These are phyloP conservation scores for Berghia stephanieae DNA, from an alignment of 1,140 invertebrate genomes.

Conservation along the genomic window DNA sequence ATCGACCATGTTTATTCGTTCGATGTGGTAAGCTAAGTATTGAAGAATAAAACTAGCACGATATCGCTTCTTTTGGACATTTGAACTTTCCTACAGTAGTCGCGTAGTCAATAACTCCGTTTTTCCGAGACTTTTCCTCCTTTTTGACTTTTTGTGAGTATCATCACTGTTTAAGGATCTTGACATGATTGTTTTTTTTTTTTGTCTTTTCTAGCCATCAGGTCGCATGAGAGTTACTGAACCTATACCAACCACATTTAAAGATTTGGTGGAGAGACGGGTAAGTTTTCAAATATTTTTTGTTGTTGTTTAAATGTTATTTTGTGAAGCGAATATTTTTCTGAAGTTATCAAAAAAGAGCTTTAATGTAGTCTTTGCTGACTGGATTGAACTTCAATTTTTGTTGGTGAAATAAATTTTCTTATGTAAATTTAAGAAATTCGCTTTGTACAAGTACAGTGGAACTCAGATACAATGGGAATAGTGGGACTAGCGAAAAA, in stretches of 20 bases:
- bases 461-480: too few relatives aligned
- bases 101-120: too few relatives aligned
- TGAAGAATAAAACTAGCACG: too few relatives aligned
- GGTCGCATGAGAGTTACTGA: conserved; percentile 53
- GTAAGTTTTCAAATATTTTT: conserved; percentile 38
- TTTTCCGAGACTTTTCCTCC: too few relatives aligned
- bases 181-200: conserved; percentile 15
- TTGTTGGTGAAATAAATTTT: background rate
- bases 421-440: background rate
- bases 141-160: too few relatives aligned
- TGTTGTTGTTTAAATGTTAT: background rate
- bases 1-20: too few relatives aligned
- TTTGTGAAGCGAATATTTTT: background rate
- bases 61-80: too few relatives aligned
- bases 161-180: background rate
- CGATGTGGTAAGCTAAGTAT: too few relatives aligned
- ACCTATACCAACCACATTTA: conserved; percentile 80
- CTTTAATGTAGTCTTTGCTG: background rate
- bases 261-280: conserved; percentile 86
- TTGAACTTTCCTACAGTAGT: background rate
- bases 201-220: conserved; percentile 36
- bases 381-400: background rate
- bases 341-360: background rate
- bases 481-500: background rate
- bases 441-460: background rate